These are phyloP conservation scores for Grus americana DNA, from an alignment of 2,113 vertebrate species.

Conservation along the genomic window DNA sequence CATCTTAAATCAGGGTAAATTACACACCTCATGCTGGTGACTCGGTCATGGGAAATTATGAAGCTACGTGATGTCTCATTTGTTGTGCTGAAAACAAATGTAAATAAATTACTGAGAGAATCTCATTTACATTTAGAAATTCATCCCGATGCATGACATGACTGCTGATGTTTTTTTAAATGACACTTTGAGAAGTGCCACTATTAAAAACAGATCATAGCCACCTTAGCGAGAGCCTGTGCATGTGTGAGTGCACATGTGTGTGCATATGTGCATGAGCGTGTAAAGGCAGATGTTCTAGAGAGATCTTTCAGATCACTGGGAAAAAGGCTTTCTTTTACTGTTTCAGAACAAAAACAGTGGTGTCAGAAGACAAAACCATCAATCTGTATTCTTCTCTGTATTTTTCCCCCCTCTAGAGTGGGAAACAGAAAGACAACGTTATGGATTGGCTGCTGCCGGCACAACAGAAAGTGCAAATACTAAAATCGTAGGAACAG, in stretches of 20 bases:
- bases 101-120: slow-evolving; percentile 85
- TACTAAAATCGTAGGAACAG: slow-evolving; percentile 7
- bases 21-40: slow-evolving; percentile 80
- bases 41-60: slow-evolving; percentile 85
- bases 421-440: slow-evolving; percentile 24
- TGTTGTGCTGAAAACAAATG: slow-evolving; percentile 87
- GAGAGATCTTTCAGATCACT: neutral
- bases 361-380: neutral
- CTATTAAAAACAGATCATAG: slow-evolving; percentile 65
- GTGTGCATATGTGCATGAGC: accelerated
- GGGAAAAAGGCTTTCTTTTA: neutral
- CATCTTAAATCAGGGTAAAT: slow-evolving; percentile 83
- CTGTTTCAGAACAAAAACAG: slow-evolving; percentile 1
- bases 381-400: neutral
- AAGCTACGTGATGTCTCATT: slow-evolving; percentile 85
- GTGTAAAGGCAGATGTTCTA: neutral
- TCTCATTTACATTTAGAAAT: slow-evolving; percentile 85
- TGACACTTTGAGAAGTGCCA: slow-evolving; percentile 72
- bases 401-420: neutral
- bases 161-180: slow-evolving; percentile 74
- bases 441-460: neutral
- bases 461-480: slow-evolving; percentile 47
- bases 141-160: slow-evolving; percentile 77
- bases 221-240: neutral
- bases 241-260: accelerated